These are phyloP conservation scores for Pangasius djambal DNA, from an alignment of 2,797 vertebrate genomes.

Conservation along the genomic window DNA sequence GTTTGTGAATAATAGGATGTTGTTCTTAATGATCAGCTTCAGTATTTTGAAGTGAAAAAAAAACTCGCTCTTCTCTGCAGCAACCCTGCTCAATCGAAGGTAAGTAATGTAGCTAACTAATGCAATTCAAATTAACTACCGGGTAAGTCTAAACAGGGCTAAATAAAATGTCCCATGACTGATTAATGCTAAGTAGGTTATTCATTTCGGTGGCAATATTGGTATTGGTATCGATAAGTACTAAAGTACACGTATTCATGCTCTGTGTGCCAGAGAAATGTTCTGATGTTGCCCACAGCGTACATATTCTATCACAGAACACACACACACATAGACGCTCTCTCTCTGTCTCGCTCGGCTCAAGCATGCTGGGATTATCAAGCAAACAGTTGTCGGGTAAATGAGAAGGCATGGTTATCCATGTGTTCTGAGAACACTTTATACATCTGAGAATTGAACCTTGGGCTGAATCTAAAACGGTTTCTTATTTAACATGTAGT, in stretches of 20 bases:
- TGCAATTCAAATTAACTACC: background rate
- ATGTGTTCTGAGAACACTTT: background rate
- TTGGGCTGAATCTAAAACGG: conserved; percentile 17
- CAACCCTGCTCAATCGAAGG: background rate
- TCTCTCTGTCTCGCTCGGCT: background rate
- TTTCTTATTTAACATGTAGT: background rate
- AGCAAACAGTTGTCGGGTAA: conserved; percentile 12
- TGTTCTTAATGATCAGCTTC: background rate
- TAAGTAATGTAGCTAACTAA: background rate
- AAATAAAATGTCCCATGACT: background rate
- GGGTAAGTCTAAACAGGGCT: too few species aligned
- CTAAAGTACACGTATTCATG: background rate
- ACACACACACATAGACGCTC: background rate
- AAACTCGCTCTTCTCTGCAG: background rate
- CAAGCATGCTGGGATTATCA: conserved; percentile 23
- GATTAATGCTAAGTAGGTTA: background rate
- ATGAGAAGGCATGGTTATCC: background rate
- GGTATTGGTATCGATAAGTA: background rate
- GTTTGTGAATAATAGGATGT: background rate
- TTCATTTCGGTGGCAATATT: background rate
- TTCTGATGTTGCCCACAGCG: background rate
- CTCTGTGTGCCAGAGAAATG: background rate
- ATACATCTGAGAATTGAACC: conserved; percentile 21
- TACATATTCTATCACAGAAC: conserved; percentile 2
- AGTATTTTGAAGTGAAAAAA: background rate